These are phyloP conservation scores for Serripes groenlandicus DNA, from an alignment of 2,888 invertebrate genomes.

Conservation along the genomic window DNA sequence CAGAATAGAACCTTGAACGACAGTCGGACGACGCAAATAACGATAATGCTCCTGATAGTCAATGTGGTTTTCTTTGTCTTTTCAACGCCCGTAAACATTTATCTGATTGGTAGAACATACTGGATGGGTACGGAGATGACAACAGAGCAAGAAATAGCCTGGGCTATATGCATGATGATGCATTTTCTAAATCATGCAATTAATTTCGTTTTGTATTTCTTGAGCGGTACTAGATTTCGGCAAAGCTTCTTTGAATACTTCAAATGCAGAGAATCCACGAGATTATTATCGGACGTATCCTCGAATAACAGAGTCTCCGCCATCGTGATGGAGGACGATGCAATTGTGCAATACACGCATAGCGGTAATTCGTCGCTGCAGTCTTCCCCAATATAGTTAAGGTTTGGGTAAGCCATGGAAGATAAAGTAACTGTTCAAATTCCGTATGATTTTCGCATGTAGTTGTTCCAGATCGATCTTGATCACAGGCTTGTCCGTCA, in stretches of 20 bases:
- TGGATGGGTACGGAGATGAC: not conserved
- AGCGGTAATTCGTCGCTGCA: too few relatives aligned
- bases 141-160: not conserved
- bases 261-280: not conserved
- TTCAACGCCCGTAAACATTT: not conserved
- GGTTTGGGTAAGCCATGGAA: too few relatives aligned
- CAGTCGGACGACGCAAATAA: not conserved
- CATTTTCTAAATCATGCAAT: slow-evolving; percentile 5
- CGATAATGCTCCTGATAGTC: not conserved
- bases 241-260: slow-evolving; percentile 2
- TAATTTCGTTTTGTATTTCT: slow-evolving; percentile 13
- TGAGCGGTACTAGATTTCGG: slow-evolving; percentile 13
- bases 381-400: too few relatives aligned
- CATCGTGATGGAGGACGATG: too few relatives aligned
- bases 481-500: too few relatives aligned
- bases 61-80: not conserved
- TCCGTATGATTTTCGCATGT: too few relatives aligned
- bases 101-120: not conserved
- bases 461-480: too few relatives aligned
- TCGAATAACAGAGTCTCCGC: too few relatives aligned
- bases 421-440: too few relatives aligned
- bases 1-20: not conserved
- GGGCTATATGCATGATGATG: slow-evolving; percentile 6
- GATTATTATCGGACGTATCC: too few relatives aligned
- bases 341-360: too few relatives aligned